Evolutionary conservation across 2,113 vertebrate genomes (phyloP).

Genomic region (Baryphthengus martii): DNA sequence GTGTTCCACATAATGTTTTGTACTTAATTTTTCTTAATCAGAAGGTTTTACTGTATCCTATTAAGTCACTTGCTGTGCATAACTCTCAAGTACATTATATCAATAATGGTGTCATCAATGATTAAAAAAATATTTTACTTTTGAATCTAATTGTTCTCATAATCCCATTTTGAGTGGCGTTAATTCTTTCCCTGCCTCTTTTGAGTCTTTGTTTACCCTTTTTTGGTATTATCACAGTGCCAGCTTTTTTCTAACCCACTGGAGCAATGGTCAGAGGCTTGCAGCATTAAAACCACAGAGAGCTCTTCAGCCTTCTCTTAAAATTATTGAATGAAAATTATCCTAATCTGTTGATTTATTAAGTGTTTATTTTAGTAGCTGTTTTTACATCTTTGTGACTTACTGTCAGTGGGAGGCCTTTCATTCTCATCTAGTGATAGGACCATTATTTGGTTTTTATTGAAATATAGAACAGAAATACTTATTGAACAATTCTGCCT

Average conservation of each 20-base stretch:
- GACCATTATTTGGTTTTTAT: not conserved
- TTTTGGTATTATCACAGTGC: not conserved
- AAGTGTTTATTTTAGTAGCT: not conserved
- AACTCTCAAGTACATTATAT: not conserved
- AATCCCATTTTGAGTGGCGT: not conserved
- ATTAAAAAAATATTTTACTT: not conserved
- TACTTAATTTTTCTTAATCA: not conserved
- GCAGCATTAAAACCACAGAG: not conserved
- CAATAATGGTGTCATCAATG: not conserved
- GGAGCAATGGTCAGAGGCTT: not conserved
- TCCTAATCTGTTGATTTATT: not conserved
- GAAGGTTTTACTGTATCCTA: not conserved
- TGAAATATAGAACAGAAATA: not conserved
- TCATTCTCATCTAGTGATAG: not conserved
- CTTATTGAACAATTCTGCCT: not conserved
- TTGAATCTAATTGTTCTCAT: not conserved
- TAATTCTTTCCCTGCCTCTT: not conserved
- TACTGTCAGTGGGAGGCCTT: not conserved
- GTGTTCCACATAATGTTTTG: not conserved
- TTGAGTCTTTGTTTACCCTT: conserved; percentile 1
- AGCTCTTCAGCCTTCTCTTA: conserved; percentile 12
- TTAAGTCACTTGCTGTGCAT: conserved; percentile 4
- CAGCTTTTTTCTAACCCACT: not conserved
- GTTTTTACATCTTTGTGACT: not conserved
- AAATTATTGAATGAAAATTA: conserved; percentile 5